phyloP scores from a whole-genome alignment of 2,113 vertebrate species.

The Xyliphius kryptos region DNA sequence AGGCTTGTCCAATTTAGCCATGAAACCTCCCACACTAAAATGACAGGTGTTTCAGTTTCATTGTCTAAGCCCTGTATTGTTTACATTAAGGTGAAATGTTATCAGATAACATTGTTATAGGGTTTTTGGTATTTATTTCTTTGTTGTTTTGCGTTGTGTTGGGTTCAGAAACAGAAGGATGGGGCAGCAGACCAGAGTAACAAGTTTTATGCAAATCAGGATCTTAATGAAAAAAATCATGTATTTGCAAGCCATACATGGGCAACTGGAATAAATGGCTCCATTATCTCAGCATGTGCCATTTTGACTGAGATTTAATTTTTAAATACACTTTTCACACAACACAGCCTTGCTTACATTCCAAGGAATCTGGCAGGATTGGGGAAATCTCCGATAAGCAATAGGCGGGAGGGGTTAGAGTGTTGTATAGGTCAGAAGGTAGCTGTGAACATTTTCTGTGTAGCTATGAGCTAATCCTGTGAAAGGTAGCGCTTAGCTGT shows the following conservation, averaged over 20 bases:
- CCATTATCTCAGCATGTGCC: slow-evolving; percentile 62
- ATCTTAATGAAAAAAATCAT: slow-evolving; percentile 61
- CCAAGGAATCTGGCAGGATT: slow-evolving; percentile 39
- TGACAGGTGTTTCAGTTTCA: too few relatives aligned
- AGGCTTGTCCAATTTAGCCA: too few relatives aligned
- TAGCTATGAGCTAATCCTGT: slow-evolving; percentile 44
- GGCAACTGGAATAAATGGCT: slow-evolving; percentile 56
- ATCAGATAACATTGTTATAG: too few relatives aligned
- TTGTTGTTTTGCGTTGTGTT: too few relatives aligned
- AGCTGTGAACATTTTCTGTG: slow-evolving; percentile 31
- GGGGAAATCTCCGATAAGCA: slow-evolving; percentile 19
- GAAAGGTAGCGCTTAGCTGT: slow-evolving; percentile 38
- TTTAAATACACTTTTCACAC: slow-evolving; percentile 59
- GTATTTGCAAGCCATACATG: slow-evolving; percentile 51
- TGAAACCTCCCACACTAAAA: too few relatives aligned
- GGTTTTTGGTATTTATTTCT: too few relatives aligned
- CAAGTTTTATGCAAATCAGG: slow-evolving; percentile 63
- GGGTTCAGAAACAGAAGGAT: slow-evolving; percentile 11
- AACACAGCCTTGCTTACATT: slow-evolving; percentile 46
- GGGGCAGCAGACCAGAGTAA: slow-evolving; percentile 57
- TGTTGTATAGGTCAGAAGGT: slow-evolving; percentile 7
- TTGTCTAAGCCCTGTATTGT: too few relatives aligned
- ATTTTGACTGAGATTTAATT: slow-evolving; percentile 47
- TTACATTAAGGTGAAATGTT: too few relatives aligned
- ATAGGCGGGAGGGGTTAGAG: not conserved